Evolutionary conservation across 2,797 vertebrate genomes (phyloP), one percentile per base, ranked within the genome.

Genomic region (Orientallactaga sibirica): DNA sequence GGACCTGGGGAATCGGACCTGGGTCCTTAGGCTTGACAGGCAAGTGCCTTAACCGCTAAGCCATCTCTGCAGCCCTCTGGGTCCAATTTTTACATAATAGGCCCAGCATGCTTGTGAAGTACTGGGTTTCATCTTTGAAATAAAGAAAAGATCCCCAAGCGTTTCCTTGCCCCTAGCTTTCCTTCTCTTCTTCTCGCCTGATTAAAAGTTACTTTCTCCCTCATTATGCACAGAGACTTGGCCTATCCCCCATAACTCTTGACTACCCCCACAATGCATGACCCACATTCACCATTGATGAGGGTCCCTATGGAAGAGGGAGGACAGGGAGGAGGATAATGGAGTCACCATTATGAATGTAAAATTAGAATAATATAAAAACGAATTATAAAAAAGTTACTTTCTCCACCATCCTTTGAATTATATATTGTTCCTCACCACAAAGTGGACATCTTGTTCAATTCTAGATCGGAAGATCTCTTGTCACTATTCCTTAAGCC

Each of bases 91-190:
- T 85, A 73, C 18, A 78, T 86, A 95, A 37, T 91, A 90, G 52
- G 52, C 25, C 86, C 24, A 89, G 87, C 86, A 43, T 11, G 5
- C 61, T 71, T 58, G 93, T 41, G 33, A 85, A 90, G 90, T 87
- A 90, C 77, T 12, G 8, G 1, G 33, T 88, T 98, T 97, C 76
- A 94, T 77, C 41, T 84, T 8, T 77, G 87, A 90, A 27, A 86
- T 11, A 5, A 71, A 92, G 27, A 90, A 92, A 93, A 90, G 67
- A 76, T 43, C 83, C 52, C 67, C 27, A 78, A 74, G 66, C 77
- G 10, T 90, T 88, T 88, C 29, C 22, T 33, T 0, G 48, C 55
- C 37, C 77, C 20, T 76, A 27, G 6, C n/a, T 94, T 43, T 29
- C 25, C 20, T 52, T 73, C 27, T 43, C 85, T 93, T 84, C 79